A percentile compares a stretch with the other conserved stretches of the same genome.
phyloP scores from a whole-genome alignment of 2,113 vertebrate species.

The Falco punctatus region DNA sequence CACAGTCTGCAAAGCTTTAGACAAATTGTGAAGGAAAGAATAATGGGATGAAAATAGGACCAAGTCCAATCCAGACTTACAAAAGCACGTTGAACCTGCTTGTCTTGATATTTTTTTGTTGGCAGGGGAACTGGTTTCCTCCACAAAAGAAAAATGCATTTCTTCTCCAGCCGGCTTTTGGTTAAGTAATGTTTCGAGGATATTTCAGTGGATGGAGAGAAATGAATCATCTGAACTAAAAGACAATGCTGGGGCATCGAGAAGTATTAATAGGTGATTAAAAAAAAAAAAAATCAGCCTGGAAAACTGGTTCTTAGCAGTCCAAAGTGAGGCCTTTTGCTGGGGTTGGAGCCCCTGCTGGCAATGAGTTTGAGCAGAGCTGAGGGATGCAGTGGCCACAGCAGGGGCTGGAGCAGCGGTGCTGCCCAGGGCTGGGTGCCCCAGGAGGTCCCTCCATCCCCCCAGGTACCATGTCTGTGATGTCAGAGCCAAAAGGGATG shows the following conservation, averaged over 20 bases:
- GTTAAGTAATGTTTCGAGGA: background rate
- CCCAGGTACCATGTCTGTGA: too few relatives aligned
- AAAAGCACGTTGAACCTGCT: constrained; percentile 3
- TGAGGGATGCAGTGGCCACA: background rate
- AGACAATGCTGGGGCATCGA: background rate
- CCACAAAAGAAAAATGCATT: background rate
- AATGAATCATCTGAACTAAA: background rate
- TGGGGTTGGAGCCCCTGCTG: background rate
- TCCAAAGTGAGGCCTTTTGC: background rate
- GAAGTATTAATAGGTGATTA: background rate
- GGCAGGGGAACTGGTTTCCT: background rate
- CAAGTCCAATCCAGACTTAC: background rate
- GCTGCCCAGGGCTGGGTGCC: too few relatives aligned
- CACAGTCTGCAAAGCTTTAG: background rate
- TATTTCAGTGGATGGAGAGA: background rate
- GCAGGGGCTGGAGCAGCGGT: background rate
- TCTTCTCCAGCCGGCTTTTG: background rate
- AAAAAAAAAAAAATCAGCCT: background rate
- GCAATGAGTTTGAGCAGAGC: background rate
- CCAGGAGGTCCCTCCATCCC: too few relatives aligned
- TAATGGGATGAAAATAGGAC: constrained; percentile 35
- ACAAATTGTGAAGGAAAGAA: constrained; percentile 14
- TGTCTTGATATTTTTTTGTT: background rate
- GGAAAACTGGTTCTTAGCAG: background rate
- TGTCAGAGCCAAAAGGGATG: background rate